Base-by-base conservation (phyloP, 35 echinoderm and acorn worm genomes). In the Hemicentrotus pulcherrimus region DNA sequence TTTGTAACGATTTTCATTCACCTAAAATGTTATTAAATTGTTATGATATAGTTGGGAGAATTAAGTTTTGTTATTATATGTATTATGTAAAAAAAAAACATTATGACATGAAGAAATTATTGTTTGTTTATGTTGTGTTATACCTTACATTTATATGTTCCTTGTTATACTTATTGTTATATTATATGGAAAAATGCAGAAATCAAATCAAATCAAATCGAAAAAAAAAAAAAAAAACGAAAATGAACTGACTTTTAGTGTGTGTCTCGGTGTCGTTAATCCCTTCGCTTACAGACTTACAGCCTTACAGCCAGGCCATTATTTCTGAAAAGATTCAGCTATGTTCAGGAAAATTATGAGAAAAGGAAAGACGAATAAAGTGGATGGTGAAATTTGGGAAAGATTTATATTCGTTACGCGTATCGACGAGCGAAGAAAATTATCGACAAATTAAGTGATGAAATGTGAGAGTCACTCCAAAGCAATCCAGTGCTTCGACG, bases 361-460 rank as follows among this genome's bases (percentile, higher is more conserved):
- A 28, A 78, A 28, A 6, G 6, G 22, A n/a, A 78, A 78, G 65
- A 28, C 19, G 19, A 78, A n/a, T 8, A 0, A 22, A 6, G 4
- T n/a, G 24, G 22, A 78, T 28, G 19, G 19, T n/a, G 65, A n/a
- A 78, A 28, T 78, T 4, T 78, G 6, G 6, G 28, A 78, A 78
- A 78, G 65, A 78, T 78, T 78, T n/a, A 78, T 78, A 78, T 78
- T 78, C 65, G 65, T 78, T 78, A 28, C 65, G 22, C 65, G 65
- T 78, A 78, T 78, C 22, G 19, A 22, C 65, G 19, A 78, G 65
- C 22, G 19, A 22, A 78, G 65, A 78, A 78, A 78, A 28, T 78
- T 78, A 78, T 78, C 65, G 65, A 78, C 65, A 78, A 78, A 78
- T 78, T 78, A 78, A 78, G 65, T 78, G 65, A 78, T 28, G 65